Conservation (phyloP, 2,797 vertebrate genomes). For the Sebastes cheni region DNA sequence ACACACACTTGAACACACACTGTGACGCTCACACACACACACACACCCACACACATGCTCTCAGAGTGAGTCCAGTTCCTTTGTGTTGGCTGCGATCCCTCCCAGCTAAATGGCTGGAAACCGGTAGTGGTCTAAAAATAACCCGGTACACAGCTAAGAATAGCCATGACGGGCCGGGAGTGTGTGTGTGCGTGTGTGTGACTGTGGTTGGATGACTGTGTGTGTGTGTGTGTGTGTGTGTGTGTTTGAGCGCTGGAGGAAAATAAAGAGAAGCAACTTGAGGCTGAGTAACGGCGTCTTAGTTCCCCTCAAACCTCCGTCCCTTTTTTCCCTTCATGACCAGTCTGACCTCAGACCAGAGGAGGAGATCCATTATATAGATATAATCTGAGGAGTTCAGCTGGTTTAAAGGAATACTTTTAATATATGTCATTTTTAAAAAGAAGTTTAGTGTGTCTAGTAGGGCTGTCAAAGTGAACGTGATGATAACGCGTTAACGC, state of each 20-base stretch:
- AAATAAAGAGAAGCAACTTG: constrained; percentile 48
- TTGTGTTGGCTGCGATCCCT: constrained; percentile 75
- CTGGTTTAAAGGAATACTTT: too few species aligned
- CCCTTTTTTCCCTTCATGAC: too few species aligned
- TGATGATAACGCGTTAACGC: too few species aligned
- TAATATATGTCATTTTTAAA: too few species aligned
- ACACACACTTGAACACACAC: background rate
- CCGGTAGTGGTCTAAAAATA: constrained; percentile 79
- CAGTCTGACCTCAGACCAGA: too few species aligned
- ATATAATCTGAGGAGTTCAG: too few species aligned
- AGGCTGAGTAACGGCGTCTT: constrained; percentile 34
- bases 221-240: constrained; percentile 40
- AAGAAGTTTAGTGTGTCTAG: too few species aligned
- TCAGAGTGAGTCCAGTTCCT: constrained; percentile 72
- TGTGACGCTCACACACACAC: background rate
- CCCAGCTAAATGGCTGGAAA: constrained; percentile 78
- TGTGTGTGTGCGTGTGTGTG: constrained; percentile 11
- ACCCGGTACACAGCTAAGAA: constrained; percentile 70
- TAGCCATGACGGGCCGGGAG: constrained; percentile 61
- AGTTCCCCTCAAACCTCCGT: background rate
- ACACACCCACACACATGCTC: constrained; percentile 27
- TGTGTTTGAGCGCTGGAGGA: constrained; percentile 37
- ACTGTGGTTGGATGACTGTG: constrained; percentile 14
- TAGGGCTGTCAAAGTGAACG: too few species aligned
- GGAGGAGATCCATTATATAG: too few species aligned